These are phyloP conservation scores for Melanotaenia boesemani DNA, from an alignment of 2,797 vertebrate genomes.

Conservation along the genomic window DNA sequence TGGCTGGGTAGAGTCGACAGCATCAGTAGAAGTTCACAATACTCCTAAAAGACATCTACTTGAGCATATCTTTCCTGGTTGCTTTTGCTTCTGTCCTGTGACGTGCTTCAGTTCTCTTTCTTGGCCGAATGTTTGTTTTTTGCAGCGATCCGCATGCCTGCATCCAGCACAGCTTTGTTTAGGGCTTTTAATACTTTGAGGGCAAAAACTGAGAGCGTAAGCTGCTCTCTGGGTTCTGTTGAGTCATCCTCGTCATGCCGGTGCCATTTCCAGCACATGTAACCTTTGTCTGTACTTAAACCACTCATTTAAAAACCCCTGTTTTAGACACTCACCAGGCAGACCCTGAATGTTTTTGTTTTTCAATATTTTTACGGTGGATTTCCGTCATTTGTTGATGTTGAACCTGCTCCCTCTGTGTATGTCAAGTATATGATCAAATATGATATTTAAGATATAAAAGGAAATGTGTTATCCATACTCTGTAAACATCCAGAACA, in stretches of 20 bases:
- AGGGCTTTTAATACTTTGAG: conserved; percentile 67
- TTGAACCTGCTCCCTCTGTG: conserved; percentile 64
- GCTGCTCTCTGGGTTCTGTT: conserved; percentile 41
- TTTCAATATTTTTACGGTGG: conserved; percentile 74
- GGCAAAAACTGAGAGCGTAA: conserved; percentile 50
- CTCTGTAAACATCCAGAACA: conserved; percentile 68
- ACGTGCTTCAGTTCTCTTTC: conserved; percentile 72
- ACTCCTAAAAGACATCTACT: conserved; percentile 42
- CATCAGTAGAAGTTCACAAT: conserved; percentile 22
- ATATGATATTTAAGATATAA: conserved; percentile 63
- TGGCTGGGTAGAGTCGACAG: conserved; percentile 3
- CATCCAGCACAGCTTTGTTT: conserved; percentile 80
- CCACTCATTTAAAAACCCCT: conserved; percentile 59
- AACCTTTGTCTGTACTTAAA: conserved; percentile 48
- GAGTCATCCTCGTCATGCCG: conserved; percentile 50
- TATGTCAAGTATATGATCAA: conserved; percentile 67
- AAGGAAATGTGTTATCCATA: conserved; percentile 63
- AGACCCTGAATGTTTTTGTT: conserved; percentile 80
- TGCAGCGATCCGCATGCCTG: conserved; percentile 79
- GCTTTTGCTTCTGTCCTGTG: conserved; percentile 76
- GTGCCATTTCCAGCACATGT: conserved; percentile 39
- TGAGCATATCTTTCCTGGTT: conserved; percentile 61
- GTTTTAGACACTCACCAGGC: conserved; percentile 74
- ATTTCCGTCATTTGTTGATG: conserved; percentile 73
- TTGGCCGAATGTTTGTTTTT: conserved; percentile 76